These are phyloP conservation scores for Neoseiulus cucumeris DNA, from an alignment of 1,140 invertebrate genomes.

Conservation along the genomic window DNA sequence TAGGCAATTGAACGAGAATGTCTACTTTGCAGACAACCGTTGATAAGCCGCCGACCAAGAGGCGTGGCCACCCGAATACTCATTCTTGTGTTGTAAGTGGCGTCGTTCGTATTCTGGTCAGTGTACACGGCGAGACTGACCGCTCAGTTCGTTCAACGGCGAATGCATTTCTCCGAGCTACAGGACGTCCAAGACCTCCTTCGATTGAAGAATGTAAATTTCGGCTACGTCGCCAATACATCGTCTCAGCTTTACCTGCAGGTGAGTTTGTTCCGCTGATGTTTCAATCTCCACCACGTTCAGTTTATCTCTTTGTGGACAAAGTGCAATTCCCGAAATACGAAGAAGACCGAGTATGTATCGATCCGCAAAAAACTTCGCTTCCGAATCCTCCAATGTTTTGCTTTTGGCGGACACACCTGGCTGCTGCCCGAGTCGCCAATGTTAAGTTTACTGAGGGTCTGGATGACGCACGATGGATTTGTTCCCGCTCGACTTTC, in stretches of 20 bases:
- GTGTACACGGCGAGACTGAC: slow-evolving; percentile 7
- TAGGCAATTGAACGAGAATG: too few relatives aligned
- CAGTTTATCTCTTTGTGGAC: background rate
- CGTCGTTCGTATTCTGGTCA: slow-evolving; percentile 5
- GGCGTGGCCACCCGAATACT: slow-evolving; percentile 1
- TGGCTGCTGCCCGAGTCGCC: too few relatives aligned
- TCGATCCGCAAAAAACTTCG: too few relatives aligned
- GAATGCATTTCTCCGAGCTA: slow-evolving; percentile 3
- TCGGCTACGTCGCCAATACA: slow-evolving; percentile 1
- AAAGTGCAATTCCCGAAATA: background rate
- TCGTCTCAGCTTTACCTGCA: background rate
- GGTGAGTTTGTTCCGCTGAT: background rate
- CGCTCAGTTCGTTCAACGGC: background rate
- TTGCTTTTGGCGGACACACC: too few relatives aligned
- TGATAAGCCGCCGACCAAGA: background rate
- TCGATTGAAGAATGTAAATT: background rate
- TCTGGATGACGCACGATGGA: too few relatives aligned
- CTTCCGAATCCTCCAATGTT: too few relatives aligned
- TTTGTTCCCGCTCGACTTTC: too few relatives aligned
- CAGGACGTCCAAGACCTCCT: background rate
- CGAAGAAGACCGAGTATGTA: background rate
- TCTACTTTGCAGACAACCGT: background rate
- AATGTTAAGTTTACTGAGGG: too few relatives aligned
- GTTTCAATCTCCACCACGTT: background rate
- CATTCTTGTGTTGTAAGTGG: background rate